Evolutionary conservation across 2,797 vertebrate genomes (phyloP), one percentile per base, ranked within the genome.

Genomic region (Podarcis lilfordi): DNA sequence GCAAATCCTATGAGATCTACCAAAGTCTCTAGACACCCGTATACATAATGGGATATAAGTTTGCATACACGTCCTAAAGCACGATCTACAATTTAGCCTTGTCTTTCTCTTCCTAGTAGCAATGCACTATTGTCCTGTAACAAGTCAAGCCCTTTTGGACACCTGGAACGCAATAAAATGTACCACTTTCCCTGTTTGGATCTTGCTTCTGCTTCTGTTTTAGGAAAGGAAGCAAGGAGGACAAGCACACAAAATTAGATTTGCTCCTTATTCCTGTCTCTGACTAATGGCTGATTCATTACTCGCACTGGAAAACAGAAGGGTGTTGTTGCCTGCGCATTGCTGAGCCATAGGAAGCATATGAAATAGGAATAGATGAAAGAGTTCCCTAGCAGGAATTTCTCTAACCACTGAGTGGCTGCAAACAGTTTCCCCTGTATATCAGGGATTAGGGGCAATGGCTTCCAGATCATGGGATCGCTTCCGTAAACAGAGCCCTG

Each of bases 401-500:
- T 80, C 40, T 45, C 29, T 87, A 74, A 23, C 17, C 37, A 32
- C 71, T 43, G 23, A 40, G 68, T 27, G 27, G 32, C 32, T 64
- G 27, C 11, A 82, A 64, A 45, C 27, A 45, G 10, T 74, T n/a
- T 74, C 40, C 37, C 29, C 32, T 7, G 4, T 21, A 55, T 74
- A 45, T 23, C 11, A 32, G 19, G 15, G 59, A 66, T 66, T 76
- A 87, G 59, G 40, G 40, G 35, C 3, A 76, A 35, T 8, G 23
- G 7, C 21, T 74, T 64, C 55, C 4, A 25, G 35, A 71, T 50
- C 35, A 71, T 55, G 7, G n/a, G 1, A 1, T 50, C 59, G 55
- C 74, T 85, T 85, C 66, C 40, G 84, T 6, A 68, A 78, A 83
- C 91, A 92, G 87, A 85, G 85, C 64, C 71, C 29, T 88, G 87